phyloP scores from a whole-genome alignment of 37 sponge, comb jelly and placozoan genomes.

The Mnemiopsis leidyi region DNA sequence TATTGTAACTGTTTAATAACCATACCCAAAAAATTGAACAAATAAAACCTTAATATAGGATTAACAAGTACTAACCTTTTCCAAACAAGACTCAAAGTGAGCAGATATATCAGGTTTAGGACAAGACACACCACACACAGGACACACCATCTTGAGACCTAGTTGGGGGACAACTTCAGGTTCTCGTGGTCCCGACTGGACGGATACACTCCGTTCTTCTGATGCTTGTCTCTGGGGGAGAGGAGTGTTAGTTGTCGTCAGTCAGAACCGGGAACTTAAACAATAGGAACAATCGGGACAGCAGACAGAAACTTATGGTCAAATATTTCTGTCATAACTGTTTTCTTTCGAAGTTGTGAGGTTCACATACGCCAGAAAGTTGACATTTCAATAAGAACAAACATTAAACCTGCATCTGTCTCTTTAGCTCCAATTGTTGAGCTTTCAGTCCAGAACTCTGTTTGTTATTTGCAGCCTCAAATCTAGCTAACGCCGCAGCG shows the following conservation, averaged over 20 bases:
- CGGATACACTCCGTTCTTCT: neutral
- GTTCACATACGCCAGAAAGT: no score
- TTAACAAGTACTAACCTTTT: slow-evolving; percentile 3
- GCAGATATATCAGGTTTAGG: slow-evolving; percentile 50
- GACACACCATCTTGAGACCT: slow-evolving; percentile 46
- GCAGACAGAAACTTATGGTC: no score
- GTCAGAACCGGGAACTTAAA: no score
- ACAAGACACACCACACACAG: neutral
- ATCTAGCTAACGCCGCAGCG: slow-evolving; percentile 38
- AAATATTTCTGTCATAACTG: no score
- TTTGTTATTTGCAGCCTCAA: slow-evolving; percentile 38
- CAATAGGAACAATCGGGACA: no score
- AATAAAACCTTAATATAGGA: neutral
- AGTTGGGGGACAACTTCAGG: slow-evolving; percentile 28
- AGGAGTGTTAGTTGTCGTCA: neutral
- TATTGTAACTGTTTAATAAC: no score
- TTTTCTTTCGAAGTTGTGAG: no score
- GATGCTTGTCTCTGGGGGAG: slow-evolving; percentile 21
- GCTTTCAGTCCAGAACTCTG: neutral
- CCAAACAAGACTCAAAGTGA: slow-evolving; percentile 45
- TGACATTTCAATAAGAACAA: no score
- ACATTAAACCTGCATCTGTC: slow-evolving; percentile 6
- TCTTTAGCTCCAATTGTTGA: slow-evolving; percentile 34
- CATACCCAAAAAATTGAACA: no score
- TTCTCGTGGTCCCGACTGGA: neutral